These are phyloP conservation scores for Cebus imitator DNA, from an alignment of 2,113 vertebrate genomes.

Conservation along the genomic window DNA sequence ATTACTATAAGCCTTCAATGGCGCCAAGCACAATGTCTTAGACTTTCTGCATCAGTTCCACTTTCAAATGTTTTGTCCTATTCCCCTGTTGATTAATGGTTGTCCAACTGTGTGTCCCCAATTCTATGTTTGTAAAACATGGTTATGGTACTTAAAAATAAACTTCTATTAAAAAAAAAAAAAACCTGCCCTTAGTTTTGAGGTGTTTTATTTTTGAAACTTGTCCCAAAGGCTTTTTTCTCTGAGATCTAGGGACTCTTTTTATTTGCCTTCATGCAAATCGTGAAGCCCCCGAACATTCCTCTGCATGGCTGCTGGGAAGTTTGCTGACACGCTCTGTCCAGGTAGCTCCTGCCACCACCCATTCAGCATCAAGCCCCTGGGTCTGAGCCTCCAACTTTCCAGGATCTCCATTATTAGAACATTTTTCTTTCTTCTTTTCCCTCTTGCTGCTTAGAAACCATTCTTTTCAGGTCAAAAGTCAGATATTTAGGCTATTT, in stretches of 20 bases:
- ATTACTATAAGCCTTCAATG: background rate
- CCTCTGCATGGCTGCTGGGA: background rate
- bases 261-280: background rate
- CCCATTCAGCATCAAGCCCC: too few species aligned
- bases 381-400: background rate
- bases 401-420: background rate
- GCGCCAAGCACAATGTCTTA: background rate
- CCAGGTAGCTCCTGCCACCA: background rate
- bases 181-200: background rate
- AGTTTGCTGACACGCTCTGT: accelerated
- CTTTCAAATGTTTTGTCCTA: background rate
- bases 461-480: background rate
- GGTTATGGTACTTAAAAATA: slow-evolving; percentile 23
- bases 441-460: background rate
- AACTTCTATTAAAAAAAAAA: background rate
- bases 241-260: background rate
- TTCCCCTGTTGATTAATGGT: background rate
- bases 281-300: background rate
- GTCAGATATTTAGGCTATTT: background rate
- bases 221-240: slow-evolving; percentile 29
- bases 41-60: background rate
- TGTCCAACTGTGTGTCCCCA: background rate
- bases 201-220: slow-evolving; percentile 48
- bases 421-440: background rate
- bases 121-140: background rate